Evolutionary conservation across 2,888 invertebrate genomes (phyloP), one percentile per base, ranked within the genome.

Genomic region (Sinohyriopsis cumingii): DNA sequence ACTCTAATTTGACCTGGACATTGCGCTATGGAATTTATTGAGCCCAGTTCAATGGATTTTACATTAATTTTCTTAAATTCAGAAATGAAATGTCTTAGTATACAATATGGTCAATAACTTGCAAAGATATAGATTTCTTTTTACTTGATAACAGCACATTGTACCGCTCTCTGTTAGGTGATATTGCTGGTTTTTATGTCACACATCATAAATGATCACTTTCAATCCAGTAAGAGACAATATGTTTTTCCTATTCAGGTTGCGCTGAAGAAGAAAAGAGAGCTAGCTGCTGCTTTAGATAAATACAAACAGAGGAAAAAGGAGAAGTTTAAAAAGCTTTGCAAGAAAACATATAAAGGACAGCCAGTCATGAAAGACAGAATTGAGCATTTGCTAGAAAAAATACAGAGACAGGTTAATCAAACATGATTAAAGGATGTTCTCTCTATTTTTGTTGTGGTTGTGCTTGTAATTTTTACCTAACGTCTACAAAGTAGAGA

Each of bases 291-390:
- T 63, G 94, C 94, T 19, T 82, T 94, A 57, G 73, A 75, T 18
- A 92, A 92, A 76, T 95, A 94, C 83, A 94, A 93, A 81, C 92
- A 93, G 84, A 93, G 93, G 81, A 95, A 94, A 81, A 91, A 93
- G 63, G 93, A 94, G 64, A 93, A 92, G 71, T 94, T 92, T 75
- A 95, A 94, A 89, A 93, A 93, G 76, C 90, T 96, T 59, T 94
- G 93, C 63, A 94, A 94, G 86, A 95, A 93, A 86, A 96, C 94
- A 0, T 94, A 93, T 82, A 94, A 93, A 83, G 96, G 96, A 0
- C 96, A 96, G 86, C 96, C 96, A 0, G 91, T 95, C 3, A 96
- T 96, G 95, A 94, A 94, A 71, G 94, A 94, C 67, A 92, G 95
- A 80, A 91, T 96, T 86, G 94, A 96, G 89, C 88, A 95, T 85